These are phyloP conservation scores for Amiota communis DNA, from an alignment of 2,888 invertebrate genomes.

Conservation along the genomic window DNA sequence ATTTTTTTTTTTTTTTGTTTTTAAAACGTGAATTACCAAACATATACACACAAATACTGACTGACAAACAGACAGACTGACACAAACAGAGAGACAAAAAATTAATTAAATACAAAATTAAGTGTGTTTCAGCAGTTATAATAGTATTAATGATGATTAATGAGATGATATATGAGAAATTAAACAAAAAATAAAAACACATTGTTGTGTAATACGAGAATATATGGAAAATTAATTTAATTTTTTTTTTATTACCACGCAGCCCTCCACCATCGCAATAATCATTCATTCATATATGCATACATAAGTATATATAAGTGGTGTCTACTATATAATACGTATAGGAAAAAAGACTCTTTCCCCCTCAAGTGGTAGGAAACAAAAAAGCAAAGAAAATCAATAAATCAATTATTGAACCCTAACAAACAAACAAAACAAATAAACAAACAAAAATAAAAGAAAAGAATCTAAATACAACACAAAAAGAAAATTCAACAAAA, in stretches of 20 bases:
- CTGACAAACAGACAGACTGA: background rate
- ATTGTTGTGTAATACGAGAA: no score
- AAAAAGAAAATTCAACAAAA: background rate
- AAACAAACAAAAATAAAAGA: background rate
- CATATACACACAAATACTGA: constrained; percentile 25
- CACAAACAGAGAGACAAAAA: background rate
- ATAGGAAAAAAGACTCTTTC: background rate
- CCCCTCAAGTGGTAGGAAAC: background rate
- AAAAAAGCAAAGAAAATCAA: constrained; percentile 10
- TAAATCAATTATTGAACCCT: constrained; percentile 15
- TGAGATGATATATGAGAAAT: no score
- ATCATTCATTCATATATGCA: background rate
- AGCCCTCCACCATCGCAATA: no score
- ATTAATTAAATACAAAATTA: background rate
- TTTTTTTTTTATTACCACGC: no score
- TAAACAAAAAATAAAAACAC: no score
- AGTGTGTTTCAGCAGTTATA: no score
- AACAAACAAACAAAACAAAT: background rate
- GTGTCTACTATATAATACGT: background rate
- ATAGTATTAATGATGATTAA: no score
- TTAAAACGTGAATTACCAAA: background rate
- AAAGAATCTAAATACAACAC: background rate
- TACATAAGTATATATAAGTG: background rate
- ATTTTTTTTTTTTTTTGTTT: background rate
- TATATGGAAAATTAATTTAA: no score